A percentile compares a stretch with the other conserved stretches of the same genome.
Conservation (phyloP, 2,113 vertebrate species). For the Pleuronectes platessa region DNA sequence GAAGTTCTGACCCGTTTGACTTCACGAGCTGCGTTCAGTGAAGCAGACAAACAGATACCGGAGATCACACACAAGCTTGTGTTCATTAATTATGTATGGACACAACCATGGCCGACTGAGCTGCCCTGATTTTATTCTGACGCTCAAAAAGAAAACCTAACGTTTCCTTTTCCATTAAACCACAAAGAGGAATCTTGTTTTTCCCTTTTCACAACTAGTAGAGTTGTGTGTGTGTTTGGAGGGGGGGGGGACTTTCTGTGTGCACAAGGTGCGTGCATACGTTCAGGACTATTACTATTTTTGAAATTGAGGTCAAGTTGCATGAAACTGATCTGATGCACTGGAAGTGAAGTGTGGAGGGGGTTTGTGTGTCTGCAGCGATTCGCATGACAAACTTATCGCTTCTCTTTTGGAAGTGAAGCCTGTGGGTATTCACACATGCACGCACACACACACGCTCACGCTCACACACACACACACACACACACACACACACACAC, state of each 20-base stretch:
- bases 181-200: too few species aligned
- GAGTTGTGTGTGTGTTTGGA: background rate
- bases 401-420: conserved; percentile 38
- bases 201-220: too few species aligned
- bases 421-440: conserved; percentile 31
- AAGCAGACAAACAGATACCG: background rate
- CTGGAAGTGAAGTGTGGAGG: conserved; percentile 36
- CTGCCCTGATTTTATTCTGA: too few species aligned
- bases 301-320: conserved; percentile 69
- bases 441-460: conserved; percentile 2
- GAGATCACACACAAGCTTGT: background rate
- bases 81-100: too few species aligned
- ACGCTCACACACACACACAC: conserved; percentile 17
- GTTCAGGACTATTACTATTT: conserved; percentile 62
- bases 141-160: too few species aligned
- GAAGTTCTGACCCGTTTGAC: too few species aligned
- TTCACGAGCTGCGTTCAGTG: too few species aligned
- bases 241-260: background rate
- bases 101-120: too few species aligned
- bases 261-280: background rate
- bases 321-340: conserved; percentile 73
- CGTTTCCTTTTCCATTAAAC: too few species aligned
- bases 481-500: background rate
- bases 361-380: conserved; percentile 38
- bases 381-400: conserved; percentile 61